Evolutionary conservation across 2,113 vertebrate genomes (phyloP).

Genomic region (Panthera uncia): DNA sequence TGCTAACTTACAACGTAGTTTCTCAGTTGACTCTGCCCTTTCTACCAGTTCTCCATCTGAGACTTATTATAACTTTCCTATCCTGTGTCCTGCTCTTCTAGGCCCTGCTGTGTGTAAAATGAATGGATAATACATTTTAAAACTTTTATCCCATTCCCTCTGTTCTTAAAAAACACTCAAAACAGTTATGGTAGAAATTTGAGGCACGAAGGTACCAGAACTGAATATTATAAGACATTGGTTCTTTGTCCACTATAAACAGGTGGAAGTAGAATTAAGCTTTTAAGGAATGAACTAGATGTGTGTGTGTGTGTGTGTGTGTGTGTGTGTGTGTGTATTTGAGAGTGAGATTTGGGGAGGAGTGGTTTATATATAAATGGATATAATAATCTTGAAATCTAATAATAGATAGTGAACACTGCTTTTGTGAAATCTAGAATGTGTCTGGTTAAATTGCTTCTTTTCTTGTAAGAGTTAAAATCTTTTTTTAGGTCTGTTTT

Average conservation of each 20-base stretch:
- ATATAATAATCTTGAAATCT: constrained; percentile 40
- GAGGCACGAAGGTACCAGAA: neutral
- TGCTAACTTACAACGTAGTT: neutral
- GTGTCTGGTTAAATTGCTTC: constrained; percentile 44
- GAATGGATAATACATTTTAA: neutral
- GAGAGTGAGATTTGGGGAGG: neutral
- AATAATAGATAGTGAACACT: neutral
- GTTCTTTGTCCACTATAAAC: neutral
- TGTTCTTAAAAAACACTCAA: neutral
- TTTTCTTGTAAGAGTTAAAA: constrained; percentile 51
- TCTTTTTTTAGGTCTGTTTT: neutral
- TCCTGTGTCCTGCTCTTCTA: neutral
- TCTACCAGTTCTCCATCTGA: neutral
- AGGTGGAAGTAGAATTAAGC: neutral
- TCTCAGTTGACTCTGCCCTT: neutral
- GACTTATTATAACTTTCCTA: neutral
- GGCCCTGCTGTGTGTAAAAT: neutral
- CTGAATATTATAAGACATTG: neutral
- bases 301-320: neutral
- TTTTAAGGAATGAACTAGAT: neutral
- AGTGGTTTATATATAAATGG: neutral
- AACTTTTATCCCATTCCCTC: neutral
- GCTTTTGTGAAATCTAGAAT: constrained; percentile 33
- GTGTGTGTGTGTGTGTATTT: neutral
- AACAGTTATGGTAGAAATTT: neutral